phyloP scores from a whole-genome alignment of 2,888 invertebrate genomes.

The Crossocerus cetratus region DNA sequence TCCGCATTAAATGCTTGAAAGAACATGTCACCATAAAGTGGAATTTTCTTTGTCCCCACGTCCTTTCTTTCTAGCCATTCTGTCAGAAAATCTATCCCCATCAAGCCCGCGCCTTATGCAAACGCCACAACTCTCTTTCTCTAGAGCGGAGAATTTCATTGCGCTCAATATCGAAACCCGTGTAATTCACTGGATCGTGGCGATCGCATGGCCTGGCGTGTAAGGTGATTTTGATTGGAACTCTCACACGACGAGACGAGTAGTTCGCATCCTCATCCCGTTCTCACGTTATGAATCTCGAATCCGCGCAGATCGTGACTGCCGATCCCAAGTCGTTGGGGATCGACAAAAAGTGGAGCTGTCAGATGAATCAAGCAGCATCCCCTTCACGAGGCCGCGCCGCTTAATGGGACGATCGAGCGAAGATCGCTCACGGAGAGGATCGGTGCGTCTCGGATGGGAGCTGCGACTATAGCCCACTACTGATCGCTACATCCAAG shows the following conservation, averaged over 20 bases:
- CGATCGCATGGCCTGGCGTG: background rate
- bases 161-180: too few species aligned
- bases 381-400: constrained; percentile 18
- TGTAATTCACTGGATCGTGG: background rate
- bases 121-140: too few species aligned
- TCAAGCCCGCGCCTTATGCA: too few species aligned
- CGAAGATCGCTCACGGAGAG: constrained; percentile 34
- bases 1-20: too few species aligned
- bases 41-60: too few species aligned
- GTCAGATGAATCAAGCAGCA: constrained; percentile 34
- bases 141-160: too few species aligned
- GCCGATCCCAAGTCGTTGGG: constrained; percentile 57
- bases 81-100: too few species aligned
- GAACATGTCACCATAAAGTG: too few species aligned
- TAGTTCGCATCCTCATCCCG: constrained; percentile 22
- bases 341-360: constrained; percentile 43
- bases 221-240: constrained; percentile 11
- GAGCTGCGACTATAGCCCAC: too few species aligned
- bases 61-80: too few species aligned
- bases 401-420: constrained; percentile 30
- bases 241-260: constrained; percentile 3
- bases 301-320: constrained; percentile 52
- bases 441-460: constrained; percentile 10
- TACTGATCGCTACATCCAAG: too few species aligned
- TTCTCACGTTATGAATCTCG: constrained; percentile 43